These are phyloP conservation scores for Nothobranchius kuhntae DNA, from an alignment of 2,113 vertebrate species.

Conservation along the genomic window DNA sequence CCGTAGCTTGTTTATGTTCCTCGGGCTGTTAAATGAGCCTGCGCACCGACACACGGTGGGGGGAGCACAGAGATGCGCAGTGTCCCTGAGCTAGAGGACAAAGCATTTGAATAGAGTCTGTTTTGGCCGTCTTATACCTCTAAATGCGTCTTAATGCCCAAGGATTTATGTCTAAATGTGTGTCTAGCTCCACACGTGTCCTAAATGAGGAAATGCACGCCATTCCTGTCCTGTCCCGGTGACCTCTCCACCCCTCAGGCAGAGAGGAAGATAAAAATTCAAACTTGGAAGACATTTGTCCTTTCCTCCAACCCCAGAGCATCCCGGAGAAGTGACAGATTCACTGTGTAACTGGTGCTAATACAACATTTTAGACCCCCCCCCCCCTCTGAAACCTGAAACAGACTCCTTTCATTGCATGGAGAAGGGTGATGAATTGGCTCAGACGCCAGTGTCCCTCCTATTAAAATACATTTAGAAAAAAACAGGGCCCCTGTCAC, in stretches of 20 bases:
- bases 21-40: slow-evolving; percentile 62
- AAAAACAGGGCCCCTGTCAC: slow-evolving; percentile 83
- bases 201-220: not conserved
- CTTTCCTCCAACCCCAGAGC: not conserved
- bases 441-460: slow-evolving; percentile 80
- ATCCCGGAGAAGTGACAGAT: not conserved
- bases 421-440: slow-evolving; percentile 89
- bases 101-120: slow-evolving; percentile 63
- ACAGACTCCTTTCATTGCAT: slow-evolving; percentile 86
- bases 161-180: slow-evolving; percentile 52
- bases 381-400: slow-evolving; percentile 54
- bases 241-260: slow-evolving; percentile 39
- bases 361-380: slow-evolving; percentile 11
- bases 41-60: slow-evolving; percentile 50
- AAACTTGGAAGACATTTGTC: slow-evolving; percentile 10
- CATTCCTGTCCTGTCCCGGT: slow-evolving; percentile 11
- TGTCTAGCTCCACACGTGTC: slow-evolving; percentile 16
- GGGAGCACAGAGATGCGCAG: slow-evolving; percentile 66
- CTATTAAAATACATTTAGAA: slow-evolving; percentile 93
- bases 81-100: slow-evolving; percentile 80
- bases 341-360: slow-evolving; percentile 37
- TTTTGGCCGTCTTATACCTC: slow-evolving; percentile 26
- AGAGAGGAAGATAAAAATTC: slow-evolving; percentile 8
- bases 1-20: slow-evolving; percentile 68
- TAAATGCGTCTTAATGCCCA: slow-evolving; percentile 30